Evolutionary conservation across 2,113 vertebrate species (phyloP), one percentile per base, ranked within the genome.

Genomic region (Tragelaphus strepsiceros): DNA sequence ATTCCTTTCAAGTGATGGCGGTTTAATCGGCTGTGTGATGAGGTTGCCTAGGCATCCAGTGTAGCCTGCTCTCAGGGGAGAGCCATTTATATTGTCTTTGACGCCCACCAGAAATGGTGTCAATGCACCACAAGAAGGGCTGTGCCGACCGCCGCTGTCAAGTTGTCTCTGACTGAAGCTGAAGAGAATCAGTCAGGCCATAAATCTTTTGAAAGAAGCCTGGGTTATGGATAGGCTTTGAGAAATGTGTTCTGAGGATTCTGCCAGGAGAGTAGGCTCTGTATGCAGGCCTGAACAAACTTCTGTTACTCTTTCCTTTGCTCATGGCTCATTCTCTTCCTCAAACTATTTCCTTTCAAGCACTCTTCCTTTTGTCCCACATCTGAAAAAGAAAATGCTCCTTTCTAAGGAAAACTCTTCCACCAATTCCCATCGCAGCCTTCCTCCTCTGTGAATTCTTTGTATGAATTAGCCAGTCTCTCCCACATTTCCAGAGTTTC

Each of bases 1-100:
- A 88, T 83, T 91, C 39, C 74, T 95, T 96, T 61, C 81, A 81
- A 90, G 77, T 46, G 82, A 94, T 51, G 56, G 91, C 1, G 7
- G 56, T 84, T 95, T 95, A 90, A 96, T 88, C 82, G 81, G 64
- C 80, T 97, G 91, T 77, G 89, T 90, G 80, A 97, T 95, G 90
- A 97, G 74, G 62, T 74, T 84, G 71, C 90, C 88, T 81, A 74
- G 84, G 71, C 87, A 77, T 35, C 2, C 0, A 88, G 43, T 10
- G 19, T 39, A 92, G 88, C 59, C 59, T 96, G 43, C 67, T 95
- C 64, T 86, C 54, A 11, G 71, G n/a, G 19, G 49, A 97, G 59
- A 98, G 51, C 53, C 81, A 97, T 83, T 92, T 90, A 74, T 64
- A 64, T 35, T 78, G 35, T 88, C 58, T 92, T 81, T 94, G 93